phyloP scores from a whole-genome alignment of 2,113 vertebrate genomes.

The Cranoglanis bouderius region DNA sequence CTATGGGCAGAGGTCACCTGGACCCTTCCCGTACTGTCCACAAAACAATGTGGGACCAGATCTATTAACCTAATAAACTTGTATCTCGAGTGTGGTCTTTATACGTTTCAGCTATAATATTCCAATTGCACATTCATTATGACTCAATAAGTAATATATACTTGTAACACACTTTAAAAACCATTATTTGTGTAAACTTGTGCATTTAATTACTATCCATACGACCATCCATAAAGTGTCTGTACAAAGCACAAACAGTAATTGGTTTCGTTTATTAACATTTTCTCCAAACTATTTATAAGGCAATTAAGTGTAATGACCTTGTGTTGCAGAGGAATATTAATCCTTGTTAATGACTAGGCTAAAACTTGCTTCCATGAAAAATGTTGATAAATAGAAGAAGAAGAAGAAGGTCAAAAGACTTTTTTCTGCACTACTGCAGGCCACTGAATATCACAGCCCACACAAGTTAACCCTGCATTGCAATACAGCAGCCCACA shows the following conservation, averaged over 20 bases:
- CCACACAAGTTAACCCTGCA: not conserved
- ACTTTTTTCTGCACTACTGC: constrained; percentile 1
- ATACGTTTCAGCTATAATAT: not conserved
- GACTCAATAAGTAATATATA: not conserved
- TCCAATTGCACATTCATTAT: not conserved
- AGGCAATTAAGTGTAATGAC: constrained; percentile 31
- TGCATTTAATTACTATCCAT: not conserved
- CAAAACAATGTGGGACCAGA: not conserved
- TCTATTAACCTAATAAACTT: not conserved
- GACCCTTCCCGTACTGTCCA: not conserved
- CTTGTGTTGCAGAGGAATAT: constrained; percentile 55
- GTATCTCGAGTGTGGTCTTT: not conserved
- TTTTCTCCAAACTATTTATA: constrained; percentile 33
- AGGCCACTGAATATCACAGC: not conserved
- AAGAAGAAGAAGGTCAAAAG: constrained; percentile 54
- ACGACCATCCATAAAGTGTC: not conserved
- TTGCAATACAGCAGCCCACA: not conserved
- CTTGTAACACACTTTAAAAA: not conserved
- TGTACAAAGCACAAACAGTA: constrained; percentile 10
- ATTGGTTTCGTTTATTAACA: not conserved
- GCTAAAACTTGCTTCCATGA: constrained; percentile 31
- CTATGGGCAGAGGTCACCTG: not conserved
- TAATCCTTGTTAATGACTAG: constrained; percentile 52
- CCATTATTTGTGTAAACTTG: not conserved
- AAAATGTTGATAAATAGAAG: constrained; percentile 8